Conservation (phyloP, 2,888 invertebrate genomes). For the Trichacis sp. region DNA sequence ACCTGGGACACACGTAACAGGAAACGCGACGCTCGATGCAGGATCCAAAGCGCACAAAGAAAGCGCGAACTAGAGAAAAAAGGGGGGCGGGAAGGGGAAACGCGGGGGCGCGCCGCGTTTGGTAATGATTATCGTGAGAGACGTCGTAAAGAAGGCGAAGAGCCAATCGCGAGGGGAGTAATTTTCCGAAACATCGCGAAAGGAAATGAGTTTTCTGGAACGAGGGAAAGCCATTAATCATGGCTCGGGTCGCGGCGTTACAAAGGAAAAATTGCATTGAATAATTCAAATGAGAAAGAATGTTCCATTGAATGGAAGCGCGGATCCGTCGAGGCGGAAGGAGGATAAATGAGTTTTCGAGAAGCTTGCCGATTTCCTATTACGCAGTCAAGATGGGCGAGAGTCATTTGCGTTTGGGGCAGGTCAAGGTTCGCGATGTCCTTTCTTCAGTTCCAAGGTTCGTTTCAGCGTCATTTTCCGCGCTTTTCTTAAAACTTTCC, state of each 20-base stretch:
- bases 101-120: not conserved
- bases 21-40: slow-evolving; percentile 19
- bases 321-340: not conserved
- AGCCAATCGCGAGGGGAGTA: not conserved
- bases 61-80: not conserved
- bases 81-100: no score
- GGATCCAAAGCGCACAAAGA: slow-evolving; percentile 15
- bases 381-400: not conserved
- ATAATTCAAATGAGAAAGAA: slow-evolving; percentile 1
- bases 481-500: no score
- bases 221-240: slow-evolving; percentile 1
- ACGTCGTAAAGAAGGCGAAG: no score
- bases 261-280: slow-evolving; percentile 1
- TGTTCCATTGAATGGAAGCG: slow-evolving; percentile 1
- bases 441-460: no score
- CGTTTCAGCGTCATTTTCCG: no score
- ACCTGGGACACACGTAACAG: slow-evolving; percentile 25
- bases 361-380: not conserved
- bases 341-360: not conserved
- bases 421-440: not conserved
- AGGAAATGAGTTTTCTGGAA: slow-evolving; percentile 1
- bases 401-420: not conserved
- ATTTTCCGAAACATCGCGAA: slow-evolving; percentile 1
- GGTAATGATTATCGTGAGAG: no score
- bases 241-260: slow-evolving; percentile 1